These are phyloP conservation scores for Brienomyrus longianalis DNA, from an alignment of 2,113 vertebrate species.

Conservation along the genomic window DNA sequence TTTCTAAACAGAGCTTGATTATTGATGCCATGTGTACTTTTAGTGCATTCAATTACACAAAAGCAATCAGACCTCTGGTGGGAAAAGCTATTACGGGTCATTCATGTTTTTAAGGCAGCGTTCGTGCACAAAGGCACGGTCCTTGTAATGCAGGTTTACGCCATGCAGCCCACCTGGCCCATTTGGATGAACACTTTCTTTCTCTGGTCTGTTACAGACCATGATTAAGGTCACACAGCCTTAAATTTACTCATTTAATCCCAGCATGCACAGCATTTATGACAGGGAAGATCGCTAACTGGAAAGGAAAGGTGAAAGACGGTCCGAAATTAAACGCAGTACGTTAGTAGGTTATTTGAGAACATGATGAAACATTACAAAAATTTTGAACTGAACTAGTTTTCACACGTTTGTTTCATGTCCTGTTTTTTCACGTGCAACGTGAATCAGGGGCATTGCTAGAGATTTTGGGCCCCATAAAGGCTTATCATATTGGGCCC, in stretches of 20 bases:
- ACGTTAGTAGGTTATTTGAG: not conserved
- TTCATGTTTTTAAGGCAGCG: slow-evolving; percentile 55
- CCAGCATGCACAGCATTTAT: slow-evolving; percentile 38
- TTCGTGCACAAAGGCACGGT: slow-evolving; percentile 59
- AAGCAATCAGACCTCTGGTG: slow-evolving; percentile 63
- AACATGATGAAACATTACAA: not conserved
- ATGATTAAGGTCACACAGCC: slow-evolving; percentile 56
- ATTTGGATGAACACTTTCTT: slow-evolving; percentile 35
- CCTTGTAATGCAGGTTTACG: slow-evolving; percentile 40
- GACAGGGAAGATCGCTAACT: not conserved
- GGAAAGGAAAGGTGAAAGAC: not conserved
- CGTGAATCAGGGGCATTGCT: not conserved
- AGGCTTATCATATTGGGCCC: too few species aligned
- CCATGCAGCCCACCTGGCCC: slow-evolving; percentile 66
- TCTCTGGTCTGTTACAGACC: slow-evolving; percentile 49
- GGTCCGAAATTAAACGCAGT: not conserved
- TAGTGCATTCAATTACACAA: slow-evolving; percentile 66
- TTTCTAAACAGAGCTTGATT: slow-evolving; percentile 69
- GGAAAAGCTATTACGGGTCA: slow-evolving; percentile 39
- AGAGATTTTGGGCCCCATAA: too few species aligned
- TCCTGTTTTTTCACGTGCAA: not conserved
- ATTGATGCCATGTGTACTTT: slow-evolving; percentile 65
- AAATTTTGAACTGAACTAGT: not conserved
- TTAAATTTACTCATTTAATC: slow-evolving; percentile 52
- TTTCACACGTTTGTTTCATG: not conserved